Conservation (phyloP, 2,113 vertebrate genomes). For the Eretmochelys imbricata region DNA sequence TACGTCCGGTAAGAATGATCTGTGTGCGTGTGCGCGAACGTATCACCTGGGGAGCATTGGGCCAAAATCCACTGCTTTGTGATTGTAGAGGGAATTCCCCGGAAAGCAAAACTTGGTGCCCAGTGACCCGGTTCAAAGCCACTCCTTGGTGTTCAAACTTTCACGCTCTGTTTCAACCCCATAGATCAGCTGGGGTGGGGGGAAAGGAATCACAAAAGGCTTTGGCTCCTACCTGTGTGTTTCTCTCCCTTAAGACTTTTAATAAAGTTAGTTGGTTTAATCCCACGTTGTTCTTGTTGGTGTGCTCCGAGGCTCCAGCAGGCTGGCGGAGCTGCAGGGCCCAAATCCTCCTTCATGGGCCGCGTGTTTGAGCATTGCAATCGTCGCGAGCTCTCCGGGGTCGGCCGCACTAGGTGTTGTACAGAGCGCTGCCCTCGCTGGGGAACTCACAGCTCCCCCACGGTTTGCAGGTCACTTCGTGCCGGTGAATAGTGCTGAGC, state of each 20-base stretch:
- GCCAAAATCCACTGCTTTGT: neutral
- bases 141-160: neutral
- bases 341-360: no score
- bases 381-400: accelerated
- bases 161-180: neutral
- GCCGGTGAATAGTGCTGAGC: neutral
- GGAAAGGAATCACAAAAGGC: neutral
- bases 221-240: neutral
- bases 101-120: neutral
- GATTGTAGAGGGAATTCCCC: neutral
- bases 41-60: no score
- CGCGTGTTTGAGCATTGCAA: accelerated
- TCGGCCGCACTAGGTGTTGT: accelerated
- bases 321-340: no score
- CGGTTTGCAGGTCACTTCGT: neutral
- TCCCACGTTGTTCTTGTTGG: neutral
- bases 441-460: neutral
- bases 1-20: neutral
- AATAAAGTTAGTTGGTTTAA: neutral
- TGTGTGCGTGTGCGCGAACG: neutral
- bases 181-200: neutral
- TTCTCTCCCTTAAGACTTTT: neutral
- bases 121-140: no score
- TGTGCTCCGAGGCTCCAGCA: no score
- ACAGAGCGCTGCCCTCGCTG: neutral